phyloP scores from a whole-genome alignment of 2,113 vertebrate species.

The Tragelaphus scriptus region DNA sequence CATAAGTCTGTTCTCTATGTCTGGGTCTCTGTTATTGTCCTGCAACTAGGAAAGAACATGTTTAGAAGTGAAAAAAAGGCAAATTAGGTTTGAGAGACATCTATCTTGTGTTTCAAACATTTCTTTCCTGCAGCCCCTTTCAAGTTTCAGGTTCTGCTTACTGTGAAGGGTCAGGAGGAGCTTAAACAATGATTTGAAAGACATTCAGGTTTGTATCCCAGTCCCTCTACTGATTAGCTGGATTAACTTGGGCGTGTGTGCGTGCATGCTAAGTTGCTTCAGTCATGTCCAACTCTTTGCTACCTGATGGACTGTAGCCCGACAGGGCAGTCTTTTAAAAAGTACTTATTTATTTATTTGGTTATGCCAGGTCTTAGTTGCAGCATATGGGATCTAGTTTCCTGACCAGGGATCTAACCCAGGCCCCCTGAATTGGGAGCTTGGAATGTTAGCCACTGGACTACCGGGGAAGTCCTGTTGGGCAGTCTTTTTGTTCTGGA shows the following conservation, averaged over 20 bases:
- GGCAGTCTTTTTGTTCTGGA: background rate
- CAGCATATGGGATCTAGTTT: background rate
- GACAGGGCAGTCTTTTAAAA: background rate
- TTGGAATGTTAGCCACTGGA: background rate
- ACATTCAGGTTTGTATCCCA: background rate
- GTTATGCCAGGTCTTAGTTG: background rate
- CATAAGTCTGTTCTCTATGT: background rate
- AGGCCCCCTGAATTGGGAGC: background rate
- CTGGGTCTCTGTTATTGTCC: background rate
- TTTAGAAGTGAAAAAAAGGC: background rate
- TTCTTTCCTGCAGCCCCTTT: background rate
- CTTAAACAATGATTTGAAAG: background rate
- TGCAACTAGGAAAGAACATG: background rate
- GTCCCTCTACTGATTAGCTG: background rate
- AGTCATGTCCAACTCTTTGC: background rate
- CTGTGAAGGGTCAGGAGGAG: background rate
- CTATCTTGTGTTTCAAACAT: background rate
- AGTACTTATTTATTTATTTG: background rate
- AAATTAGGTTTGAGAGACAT: background rate
- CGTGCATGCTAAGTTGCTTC: background rate
- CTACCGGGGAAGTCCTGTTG: background rate
- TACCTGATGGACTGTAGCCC: background rate
- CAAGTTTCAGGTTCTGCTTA: background rate
- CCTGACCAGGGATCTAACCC: background rate
- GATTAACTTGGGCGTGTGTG: background rate